A percentile compares a stretch with the other conserved stretches of the same genome.
These are phyloP conservation scores for Lysandra bellargus DNA, from an alignment of 2,888 invertebrate genomes.

Conservation along the genomic window DNA sequence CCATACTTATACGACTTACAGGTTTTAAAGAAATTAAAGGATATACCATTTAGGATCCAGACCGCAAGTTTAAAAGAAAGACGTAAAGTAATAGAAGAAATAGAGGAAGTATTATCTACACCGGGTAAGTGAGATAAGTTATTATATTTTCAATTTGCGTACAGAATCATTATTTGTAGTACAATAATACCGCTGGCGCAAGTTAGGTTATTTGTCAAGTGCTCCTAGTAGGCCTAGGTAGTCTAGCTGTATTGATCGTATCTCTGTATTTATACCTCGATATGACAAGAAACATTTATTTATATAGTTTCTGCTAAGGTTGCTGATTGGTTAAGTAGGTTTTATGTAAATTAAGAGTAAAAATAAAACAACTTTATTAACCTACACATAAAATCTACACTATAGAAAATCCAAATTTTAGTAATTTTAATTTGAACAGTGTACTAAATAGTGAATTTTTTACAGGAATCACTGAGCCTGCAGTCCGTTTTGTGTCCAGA, in stretches of 20 bases:
- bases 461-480: slow-evolving; percentile 88
- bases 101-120: slow-evolving; percentile 85
- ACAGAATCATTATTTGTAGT: neutral
- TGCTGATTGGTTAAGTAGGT: neutral
- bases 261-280: slow-evolving; percentile 9
- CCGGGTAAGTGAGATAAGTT: slow-evolving; percentile 80
- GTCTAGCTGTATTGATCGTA: slow-evolving; percentile 40
- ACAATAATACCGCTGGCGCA: neutral
- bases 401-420: neutral
- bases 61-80: slow-evolving; percentile 86
- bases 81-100: slow-evolving; percentile 83
- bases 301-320: neutral
- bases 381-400: neutral
- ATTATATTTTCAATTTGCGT: neutral
- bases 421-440: neutral
- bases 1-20: slow-evolving; percentile 55
- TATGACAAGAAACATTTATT: neutral
- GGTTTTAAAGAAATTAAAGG: slow-evolving; percentile 85
- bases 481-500: slow-evolving; percentile 89
- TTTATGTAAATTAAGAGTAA: neutral
- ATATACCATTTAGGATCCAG: slow-evolving; percentile 87
- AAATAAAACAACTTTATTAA: neutral
- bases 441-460: slow-evolving; percentile 2
- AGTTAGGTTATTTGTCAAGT: slow-evolving; percentile 22
- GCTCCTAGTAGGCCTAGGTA: neutral